Percentiles rank a stretch among this genome's conserved stretches.
Evolutionary conservation across 2,113 vertebrate genomes (phyloP).

Genomic region (Anarrhichthys ocellatus): DNA sequence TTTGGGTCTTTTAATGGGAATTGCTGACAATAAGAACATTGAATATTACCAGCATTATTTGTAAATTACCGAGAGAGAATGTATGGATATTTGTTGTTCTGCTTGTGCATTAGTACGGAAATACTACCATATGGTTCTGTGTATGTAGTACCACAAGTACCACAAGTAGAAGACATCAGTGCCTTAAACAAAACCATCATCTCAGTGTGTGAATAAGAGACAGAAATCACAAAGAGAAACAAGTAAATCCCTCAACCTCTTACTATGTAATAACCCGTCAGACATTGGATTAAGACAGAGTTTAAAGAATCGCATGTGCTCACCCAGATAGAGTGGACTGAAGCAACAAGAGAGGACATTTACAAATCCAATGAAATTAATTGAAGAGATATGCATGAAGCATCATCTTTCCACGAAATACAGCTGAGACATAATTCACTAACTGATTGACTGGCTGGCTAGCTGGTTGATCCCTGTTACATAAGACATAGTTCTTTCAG

Average conservation of each 20-base stretch:
- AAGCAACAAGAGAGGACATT: conserved; percentile 19
- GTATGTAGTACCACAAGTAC: neutral
- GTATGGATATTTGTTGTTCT: neutral
- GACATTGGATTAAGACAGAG: conserved; percentile 53
- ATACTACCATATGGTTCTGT: neutral
- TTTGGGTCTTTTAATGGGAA: neutral
- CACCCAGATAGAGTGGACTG: conserved; percentile 13
- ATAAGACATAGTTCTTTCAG: conserved; percentile 41
- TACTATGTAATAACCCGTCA: conserved; percentile 24
- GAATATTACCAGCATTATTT: neutral
- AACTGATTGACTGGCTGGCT: conserved; percentile 38
- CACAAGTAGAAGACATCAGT: neutral
- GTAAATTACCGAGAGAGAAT: neutral
- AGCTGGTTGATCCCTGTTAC: conserved; percentile 53
- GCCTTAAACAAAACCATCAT: neutral
- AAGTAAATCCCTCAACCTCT: conserved; percentile 22
- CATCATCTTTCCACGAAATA: conserved; percentile 41
- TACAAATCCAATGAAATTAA: conserved; percentile 55
- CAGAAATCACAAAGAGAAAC: conserved; percentile 4
- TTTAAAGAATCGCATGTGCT: conserved; percentile 36
- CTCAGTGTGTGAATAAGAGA: neutral
- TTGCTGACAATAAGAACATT: neutral
- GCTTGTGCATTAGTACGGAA: neutral
- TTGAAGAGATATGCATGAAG: conserved; percentile 26
- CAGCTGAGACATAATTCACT: conserved; percentile 43